These are phyloP conservation scores for Apolygus lucorum DNA, from an alignment of 1,140 invertebrate genomes.

Conservation along the genomic window DNA sequence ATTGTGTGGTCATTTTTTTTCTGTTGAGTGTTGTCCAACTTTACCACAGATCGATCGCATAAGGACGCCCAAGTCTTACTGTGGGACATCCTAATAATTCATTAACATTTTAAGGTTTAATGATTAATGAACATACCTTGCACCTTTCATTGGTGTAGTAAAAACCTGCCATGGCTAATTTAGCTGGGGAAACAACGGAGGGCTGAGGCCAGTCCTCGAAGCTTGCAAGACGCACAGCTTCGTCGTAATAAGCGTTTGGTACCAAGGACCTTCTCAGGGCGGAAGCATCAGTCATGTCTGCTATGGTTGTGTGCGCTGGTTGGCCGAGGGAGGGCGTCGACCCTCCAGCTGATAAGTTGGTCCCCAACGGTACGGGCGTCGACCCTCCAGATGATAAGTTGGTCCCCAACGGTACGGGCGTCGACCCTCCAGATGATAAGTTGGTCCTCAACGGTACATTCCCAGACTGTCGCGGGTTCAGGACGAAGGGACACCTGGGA, in stretches of 20 bases:
- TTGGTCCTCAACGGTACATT: slow-evolving; percentile 50
- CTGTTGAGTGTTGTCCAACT: too few relatives aligned
- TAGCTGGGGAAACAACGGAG: slow-evolving; percentile 51
- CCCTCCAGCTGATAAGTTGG: background rate
- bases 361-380: background rate
- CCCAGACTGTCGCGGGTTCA: slow-evolving; percentile 50
- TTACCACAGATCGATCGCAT: too few relatives aligned
- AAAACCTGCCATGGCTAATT: slow-evolving; percentile 73
- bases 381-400: slow-evolving; percentile 8
- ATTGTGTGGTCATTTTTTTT: too few relatives aligned
- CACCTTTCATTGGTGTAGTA: slow-evolving; percentile 56
- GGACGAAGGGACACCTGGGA: slow-evolving; percentile 63
- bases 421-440: too few relatives aligned
- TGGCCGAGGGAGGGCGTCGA: too few relatives aligned
- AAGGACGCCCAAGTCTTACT: too few relatives aligned
- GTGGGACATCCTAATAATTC: too few relatives aligned
- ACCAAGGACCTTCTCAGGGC: too few relatives aligned
- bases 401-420: background rate
- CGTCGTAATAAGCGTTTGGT: slow-evolving; percentile 35
- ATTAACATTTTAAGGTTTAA: too few relatives aligned
- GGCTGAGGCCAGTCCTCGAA: slow-evolving; percentile 56
- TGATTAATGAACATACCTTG: too few relatives aligned
- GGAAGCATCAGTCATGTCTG: too few relatives aligned
- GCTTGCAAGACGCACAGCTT: slow-evolving; percentile 46
- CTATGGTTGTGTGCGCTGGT: too few relatives aligned